A percentile compares a stretch with the other conserved stretches of the same genome.
Evolutionary conservation across 2,797 vertebrate species (phyloP).

Genomic region (Rhincodon typus): DNA sequence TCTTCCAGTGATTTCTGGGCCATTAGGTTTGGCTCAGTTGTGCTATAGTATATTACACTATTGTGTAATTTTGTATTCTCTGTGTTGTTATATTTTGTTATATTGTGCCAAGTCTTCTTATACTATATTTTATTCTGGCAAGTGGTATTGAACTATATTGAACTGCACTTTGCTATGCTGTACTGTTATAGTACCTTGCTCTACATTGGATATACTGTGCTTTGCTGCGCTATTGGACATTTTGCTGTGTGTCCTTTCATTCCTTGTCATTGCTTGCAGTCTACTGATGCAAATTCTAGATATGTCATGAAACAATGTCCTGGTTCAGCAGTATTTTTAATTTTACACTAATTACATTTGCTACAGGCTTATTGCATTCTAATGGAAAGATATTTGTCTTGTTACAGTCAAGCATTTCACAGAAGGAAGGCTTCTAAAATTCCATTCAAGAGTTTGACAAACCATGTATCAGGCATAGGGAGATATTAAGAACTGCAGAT

Average conservation of each 20-base stretch:
- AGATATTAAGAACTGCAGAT: too few species aligned
- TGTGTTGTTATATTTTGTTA: neutral
- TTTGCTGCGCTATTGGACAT: neutral
- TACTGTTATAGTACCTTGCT: neutral
- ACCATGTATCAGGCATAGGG: neutral
- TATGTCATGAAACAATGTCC: constrained; percentile 6
- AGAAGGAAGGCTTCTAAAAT: neutral
- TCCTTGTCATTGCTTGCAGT: neutral
- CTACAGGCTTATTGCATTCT: constrained; percentile 33
- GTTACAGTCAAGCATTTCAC: constrained; percentile 9
- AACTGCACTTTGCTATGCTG: too few species aligned
- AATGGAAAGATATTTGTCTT: constrained; percentile 33
- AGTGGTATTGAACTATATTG: neutral
- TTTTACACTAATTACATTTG: constrained; percentile 35
- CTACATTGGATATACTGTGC: neutral
- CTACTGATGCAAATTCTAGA: constrained; percentile 7
- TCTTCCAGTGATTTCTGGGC: neutral
- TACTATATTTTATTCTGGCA: neutral
- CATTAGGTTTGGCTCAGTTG: neutral
- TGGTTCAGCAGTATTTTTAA: constrained; percentile 33
- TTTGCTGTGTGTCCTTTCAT: neutral
- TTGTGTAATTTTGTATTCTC: neutral
- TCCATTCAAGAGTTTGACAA: constrained; percentile 11
- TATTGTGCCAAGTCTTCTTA: neutral
- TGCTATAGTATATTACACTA: neutral